phyloP scores from a whole-genome alignment of 1,140 invertebrate species.

The Pogonognathellus flavescens region DNA sequence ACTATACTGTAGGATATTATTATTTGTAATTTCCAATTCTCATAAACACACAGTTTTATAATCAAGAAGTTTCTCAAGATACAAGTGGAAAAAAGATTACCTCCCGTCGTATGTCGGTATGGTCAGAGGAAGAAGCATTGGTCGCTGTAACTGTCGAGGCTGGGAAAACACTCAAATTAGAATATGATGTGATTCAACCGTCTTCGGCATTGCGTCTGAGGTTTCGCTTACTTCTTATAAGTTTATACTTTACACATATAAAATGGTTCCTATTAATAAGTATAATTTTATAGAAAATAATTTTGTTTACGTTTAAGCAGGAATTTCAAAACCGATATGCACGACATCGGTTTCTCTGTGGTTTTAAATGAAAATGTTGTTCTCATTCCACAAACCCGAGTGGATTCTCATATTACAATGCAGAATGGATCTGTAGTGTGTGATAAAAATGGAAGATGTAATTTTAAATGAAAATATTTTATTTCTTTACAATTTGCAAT shows the following conservation, averaged over 20 bases:
- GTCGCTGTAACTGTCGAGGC: conserved; percentile 55
- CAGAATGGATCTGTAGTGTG: conserved; percentile 85
- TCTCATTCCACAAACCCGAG: conserved; percentile 78
- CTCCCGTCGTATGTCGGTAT: not conserved
- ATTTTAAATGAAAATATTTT: conserved; percentile 68
- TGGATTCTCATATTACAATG: conserved; percentile 82
- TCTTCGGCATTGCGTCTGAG: conserved; percentile 19
- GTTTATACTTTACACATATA: too few relatives aligned
- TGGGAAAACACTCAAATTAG: conserved; percentile 54
- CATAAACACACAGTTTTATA: conserved; percentile 2
- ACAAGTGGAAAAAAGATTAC: not conserved
- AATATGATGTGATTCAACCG: conserved; percentile 53
- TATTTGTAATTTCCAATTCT: too few relatives aligned
- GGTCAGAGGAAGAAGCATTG: conserved; percentile 25
- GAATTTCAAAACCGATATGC: conserved; percentile 87
- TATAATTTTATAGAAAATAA: not conserved
- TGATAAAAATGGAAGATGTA: conserved; percentile 84
- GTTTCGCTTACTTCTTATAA: not conserved
- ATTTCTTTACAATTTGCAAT: not conserved
- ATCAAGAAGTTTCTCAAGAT: not conserved
- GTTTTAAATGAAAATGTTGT: conserved; percentile 76
- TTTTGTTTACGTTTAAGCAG: conserved; percentile 75
- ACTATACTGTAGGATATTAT: too few relatives aligned
- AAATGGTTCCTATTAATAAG: not conserved
- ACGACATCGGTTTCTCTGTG: conserved; percentile 91